Evolutionary conservation across 2,797 vertebrate genomes (phyloP).

Genomic region (Ficedula albicollis): DNA sequence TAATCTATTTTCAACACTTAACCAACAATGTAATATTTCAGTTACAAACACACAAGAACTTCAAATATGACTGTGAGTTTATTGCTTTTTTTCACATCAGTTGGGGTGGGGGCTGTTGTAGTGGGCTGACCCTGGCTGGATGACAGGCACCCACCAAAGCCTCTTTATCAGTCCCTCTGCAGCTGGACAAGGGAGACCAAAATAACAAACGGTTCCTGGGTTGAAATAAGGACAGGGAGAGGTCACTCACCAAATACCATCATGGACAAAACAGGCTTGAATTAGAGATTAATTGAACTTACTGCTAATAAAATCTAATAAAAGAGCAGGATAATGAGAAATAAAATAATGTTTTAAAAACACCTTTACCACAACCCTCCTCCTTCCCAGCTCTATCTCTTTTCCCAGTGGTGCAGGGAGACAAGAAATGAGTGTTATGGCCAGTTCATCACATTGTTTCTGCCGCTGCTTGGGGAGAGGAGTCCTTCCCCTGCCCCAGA

Average conservation of each 20-base stretch:
- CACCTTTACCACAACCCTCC: not conserved
- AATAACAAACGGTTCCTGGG: not conserved
- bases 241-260: not conserved
- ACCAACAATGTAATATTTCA: not conserved
- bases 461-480: not conserved
- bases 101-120: rapidly evolving
- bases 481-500: rapidly evolving
- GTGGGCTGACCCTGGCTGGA: not conserved
- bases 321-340: not conserved
- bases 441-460: not conserved
- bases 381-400: not conserved
- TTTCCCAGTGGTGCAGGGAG: not conserved
- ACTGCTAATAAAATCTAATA: not conserved
- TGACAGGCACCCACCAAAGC: not conserved
- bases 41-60: not conserved
- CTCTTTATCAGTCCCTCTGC: not conserved
- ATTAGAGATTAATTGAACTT: not conserved
- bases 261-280: not conserved
- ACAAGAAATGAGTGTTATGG: not conserved
- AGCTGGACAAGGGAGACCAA: no score
- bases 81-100: not conserved
- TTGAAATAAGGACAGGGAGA: not conserved
- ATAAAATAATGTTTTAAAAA: not conserved
- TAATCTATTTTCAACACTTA: not conserved
- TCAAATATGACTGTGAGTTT: not conserved